Evolutionary conservation across 1,140 invertebrate genomes (phyloP), one percentile per base, ranked within the genome.

Genomic region (Bombyx mandarina): DNA sequence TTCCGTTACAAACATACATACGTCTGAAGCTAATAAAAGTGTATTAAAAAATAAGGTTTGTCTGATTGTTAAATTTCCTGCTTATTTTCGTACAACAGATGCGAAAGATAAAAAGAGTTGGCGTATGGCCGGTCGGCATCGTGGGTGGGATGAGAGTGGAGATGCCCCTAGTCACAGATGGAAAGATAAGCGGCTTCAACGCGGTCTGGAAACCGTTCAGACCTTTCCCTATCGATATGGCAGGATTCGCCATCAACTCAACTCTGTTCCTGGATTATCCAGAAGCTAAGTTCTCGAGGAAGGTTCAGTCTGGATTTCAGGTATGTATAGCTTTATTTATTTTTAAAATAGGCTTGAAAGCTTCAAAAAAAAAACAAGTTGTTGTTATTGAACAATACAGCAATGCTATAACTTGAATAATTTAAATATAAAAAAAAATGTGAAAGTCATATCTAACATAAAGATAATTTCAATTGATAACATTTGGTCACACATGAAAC

Each of bases 151-250:
- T 98, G 57, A 92, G 95, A 89, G 94, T 96, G 0, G 96, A 98
- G 80, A 92, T 92, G 69, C 96, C 96, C 0, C 78, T 94, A 12
- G 90, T 97, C 1, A 89, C 93, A 67, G 81, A 87, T 10, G 92
- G 91, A 6, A 92, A 94, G 83, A 95, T 99, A 2, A 90, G 90
- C 12, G 94, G 94, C 8, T 99, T 95, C 86, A 95, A 94, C 81
- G 92, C 93, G 9, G 91, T 90, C 3, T 99, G 96, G 96, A 94
- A 94, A 66, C 94, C 96, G 0, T 92, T 97, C 60, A 88, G 98
- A 66, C 93, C 94, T 0, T 99, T 99, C 89, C 97, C 98, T 5
- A 93, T 98, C 42, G 99, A 99, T 74, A 99, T 99, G 98, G 98
- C 98, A 3, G 98, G 97, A 1, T 99, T 99, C 88, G 97, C 96